Percentiles rank a stretch among this genome's conserved stretches.
Conservation (phyloP, 1,140 invertebrate species). For the Drosophila oshimai region DNA sequence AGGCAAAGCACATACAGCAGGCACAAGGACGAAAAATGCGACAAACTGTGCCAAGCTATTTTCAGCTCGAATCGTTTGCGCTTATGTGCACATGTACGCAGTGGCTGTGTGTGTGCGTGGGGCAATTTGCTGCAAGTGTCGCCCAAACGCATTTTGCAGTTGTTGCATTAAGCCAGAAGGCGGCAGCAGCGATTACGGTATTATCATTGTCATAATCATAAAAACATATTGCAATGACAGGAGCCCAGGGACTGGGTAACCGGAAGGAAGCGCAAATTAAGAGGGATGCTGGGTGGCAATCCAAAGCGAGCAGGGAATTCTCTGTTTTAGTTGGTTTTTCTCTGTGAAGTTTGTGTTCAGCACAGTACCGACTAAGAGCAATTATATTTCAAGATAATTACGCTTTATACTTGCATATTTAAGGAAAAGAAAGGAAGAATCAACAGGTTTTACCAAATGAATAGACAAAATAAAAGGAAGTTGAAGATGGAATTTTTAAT, state of each 20-base stretch:
- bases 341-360: not conserved
- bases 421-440: too few species aligned
- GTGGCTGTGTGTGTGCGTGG: not conserved
- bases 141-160: conserved; percentile 72
- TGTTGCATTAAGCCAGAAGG: conserved; percentile 64
- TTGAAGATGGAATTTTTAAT: too few species aligned
- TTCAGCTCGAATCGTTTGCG: conserved; percentile 73
- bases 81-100: conserved; percentile 30
- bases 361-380: too few species aligned
- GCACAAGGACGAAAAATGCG: conserved; percentile 47
- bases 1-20: not conserved
- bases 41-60: conserved; percentile 76
- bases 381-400: too few species aligned
- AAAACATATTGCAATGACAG: conserved; percentile 43
- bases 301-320: not conserved
- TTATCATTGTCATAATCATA: conserved; percentile 77
- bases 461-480: too few species aligned
- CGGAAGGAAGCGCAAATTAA: conserved; percentile 28
- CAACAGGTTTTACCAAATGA: too few species aligned
- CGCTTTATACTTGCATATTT: too few species aligned
- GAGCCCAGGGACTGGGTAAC: not conserved
- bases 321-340: not conserved
- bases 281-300: not conserved
- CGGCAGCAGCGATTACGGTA: conserved; percentile 46
- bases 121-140: conserved; percentile 71